Evolutionary conservation across 2,113 vertebrate species (phyloP).

Genomic region (Grus americana): DNA sequence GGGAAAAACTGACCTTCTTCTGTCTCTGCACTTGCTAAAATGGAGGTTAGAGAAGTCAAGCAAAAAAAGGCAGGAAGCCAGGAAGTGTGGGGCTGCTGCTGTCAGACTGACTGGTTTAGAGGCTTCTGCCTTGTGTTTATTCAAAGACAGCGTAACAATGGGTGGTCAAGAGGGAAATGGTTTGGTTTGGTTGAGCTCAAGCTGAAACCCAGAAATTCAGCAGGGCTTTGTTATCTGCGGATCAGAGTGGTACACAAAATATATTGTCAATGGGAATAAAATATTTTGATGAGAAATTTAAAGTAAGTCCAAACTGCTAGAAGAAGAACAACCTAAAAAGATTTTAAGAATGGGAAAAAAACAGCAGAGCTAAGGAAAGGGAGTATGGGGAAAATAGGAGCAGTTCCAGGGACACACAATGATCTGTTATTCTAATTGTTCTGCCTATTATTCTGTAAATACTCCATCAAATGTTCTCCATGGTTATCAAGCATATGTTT

Average conservation of each 20-base stretch:
- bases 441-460: conserved; percentile 28
- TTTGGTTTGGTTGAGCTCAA: not conserved
- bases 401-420: conserved; percentile 1
- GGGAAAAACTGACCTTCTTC: not conserved
- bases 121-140: not conserved
- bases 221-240: not conserved
- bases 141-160: not conserved
- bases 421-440: conserved; percentile 6
- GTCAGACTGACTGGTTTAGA: not conserved
- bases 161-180: not conserved
- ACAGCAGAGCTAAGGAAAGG: not conserved
- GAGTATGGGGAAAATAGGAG: not conserved
- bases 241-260: not conserved
- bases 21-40: not conserved
- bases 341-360: not conserved
- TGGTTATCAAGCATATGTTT: conserved; percentile 21
- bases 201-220: not conserved
- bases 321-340: not conserved
- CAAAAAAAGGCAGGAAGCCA: not conserved
- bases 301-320: not conserved
- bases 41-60: not conserved
- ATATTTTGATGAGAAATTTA: not conserved
- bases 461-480: not conserved
- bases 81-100: not conserved
- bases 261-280: not conserved